These are phyloP conservation scores for Bombus huntii DNA, from an alignment of 1,140 invertebrate genomes.

Conservation along the genomic window DNA sequence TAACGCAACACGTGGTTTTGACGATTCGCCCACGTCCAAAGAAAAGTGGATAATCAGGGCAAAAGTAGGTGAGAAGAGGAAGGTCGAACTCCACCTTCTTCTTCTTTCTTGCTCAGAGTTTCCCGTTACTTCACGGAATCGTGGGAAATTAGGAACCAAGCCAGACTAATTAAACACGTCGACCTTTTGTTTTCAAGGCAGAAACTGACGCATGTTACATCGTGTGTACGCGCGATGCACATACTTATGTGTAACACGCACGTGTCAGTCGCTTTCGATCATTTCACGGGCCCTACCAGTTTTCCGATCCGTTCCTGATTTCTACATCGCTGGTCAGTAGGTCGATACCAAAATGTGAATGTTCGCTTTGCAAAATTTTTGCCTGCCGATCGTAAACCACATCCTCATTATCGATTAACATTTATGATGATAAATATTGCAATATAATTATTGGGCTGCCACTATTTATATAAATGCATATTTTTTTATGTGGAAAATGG, in stretches of 20 bases:
- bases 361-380: conserved; percentile 3
- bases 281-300: conserved; percentile 38
- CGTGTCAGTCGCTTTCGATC: conserved; percentile 46
- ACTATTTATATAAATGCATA: no score
- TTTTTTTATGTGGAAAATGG: no score
- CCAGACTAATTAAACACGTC: conserved; percentile 71
- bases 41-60: conserved; percentile 69
- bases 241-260: conserved; percentile 24
- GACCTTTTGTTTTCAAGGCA: conserved; percentile 73
- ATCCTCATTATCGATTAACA: not conserved
- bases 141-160: conserved; percentile 73
- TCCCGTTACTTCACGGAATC: conserved; percentile 71
- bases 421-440: not conserved
- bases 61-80: conserved; percentile 63
- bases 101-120: conserved; percentile 17
- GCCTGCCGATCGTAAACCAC: not conserved
- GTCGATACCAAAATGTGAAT: conserved; percentile 14
- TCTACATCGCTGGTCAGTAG: conserved; percentile 30
- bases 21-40: conserved; percentile 55
- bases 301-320: conserved; percentile 22
- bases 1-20: conserved; percentile 39
- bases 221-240: no score
- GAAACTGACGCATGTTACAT: conserved; percentile 19
- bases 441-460: not conserved
- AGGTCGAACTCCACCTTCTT: conserved; percentile 39